Evolutionary conservation across 2,888 invertebrate species (phyloP).

Genomic region (Dicycla oo): DNA sequence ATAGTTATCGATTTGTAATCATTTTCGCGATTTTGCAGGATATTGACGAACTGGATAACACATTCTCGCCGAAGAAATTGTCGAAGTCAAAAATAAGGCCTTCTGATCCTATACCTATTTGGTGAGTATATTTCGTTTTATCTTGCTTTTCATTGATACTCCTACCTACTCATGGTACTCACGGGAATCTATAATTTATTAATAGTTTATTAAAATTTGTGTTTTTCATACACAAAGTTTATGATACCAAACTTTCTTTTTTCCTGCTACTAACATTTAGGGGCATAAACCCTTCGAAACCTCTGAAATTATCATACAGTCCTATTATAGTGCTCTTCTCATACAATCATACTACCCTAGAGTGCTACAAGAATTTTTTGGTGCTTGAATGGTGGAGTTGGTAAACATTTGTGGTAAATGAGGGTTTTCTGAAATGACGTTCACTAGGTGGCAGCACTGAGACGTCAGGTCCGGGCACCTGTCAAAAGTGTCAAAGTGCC

Average conservation of each 20-base stretch:
- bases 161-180: neutral
- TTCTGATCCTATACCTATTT: constrained; percentile 95
- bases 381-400: neutral
- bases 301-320: neutral
- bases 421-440: no score
- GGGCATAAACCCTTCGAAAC: neutral
- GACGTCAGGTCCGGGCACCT: no score
- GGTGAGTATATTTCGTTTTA: constrained; percentile 82
- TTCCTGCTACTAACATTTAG: neutral
- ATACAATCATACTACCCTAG: neutral
- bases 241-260: neutral
- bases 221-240: neutral
- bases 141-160: neutral
- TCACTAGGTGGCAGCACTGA: no score
- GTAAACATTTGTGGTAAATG: neutral
- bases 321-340: neutral
- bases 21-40: constrained; percentile 52
- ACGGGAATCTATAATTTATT: no score
- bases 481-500: no score
- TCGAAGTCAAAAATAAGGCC: constrained; percentile 87
- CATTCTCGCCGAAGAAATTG: constrained; percentile 79
- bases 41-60: constrained; percentile 81
- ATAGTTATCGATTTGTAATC: neutral
- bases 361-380: constrained; percentile 8
- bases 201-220: neutral